Evolutionary conservation across 2,113 vertebrate genomes (phyloP).

Genomic region (Dryoscopus gambensis): DNA sequence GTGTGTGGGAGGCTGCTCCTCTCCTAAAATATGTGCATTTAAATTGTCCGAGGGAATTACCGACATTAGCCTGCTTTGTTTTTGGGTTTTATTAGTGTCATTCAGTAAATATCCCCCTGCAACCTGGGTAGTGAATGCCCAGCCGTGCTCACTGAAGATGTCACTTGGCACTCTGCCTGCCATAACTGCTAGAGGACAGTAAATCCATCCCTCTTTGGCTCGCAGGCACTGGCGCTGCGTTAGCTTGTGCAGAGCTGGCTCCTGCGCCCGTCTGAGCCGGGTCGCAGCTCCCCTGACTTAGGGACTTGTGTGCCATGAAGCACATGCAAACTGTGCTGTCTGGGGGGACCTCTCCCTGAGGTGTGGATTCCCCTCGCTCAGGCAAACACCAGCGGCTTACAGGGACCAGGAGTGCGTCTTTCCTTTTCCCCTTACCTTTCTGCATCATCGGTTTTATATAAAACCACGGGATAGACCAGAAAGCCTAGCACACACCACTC

Average conservation of each 20-base stretch:
- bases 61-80: slow-evolving; percentile 41
- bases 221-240: accelerated
- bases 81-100: slow-evolving; percentile 12
- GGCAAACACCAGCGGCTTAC: not conserved
- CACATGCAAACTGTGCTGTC: not conserved
- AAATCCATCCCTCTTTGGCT: not conserved
- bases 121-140: not conserved
- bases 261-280: not conserved
- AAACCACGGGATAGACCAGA: not conserved
- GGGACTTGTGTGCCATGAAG: accelerated
- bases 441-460: not conserved
- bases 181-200: not conserved
- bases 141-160: not conserved
- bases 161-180: not conserved
- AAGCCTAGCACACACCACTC: not conserved
- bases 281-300: not conserved
- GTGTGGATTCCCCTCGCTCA: not conserved
- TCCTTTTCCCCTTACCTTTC: not conserved
- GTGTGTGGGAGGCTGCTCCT: not conserved
- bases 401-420: not conserved
- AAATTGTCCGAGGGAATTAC: slow-evolving; percentile 38
- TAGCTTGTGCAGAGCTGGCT: not conserved
- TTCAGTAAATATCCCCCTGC: not conserved
- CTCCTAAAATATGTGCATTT: slow-evolving; percentile 51
- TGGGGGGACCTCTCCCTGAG: not conserved